Evolutionary conservation across 2,113 vertebrate genomes (phyloP), one percentile per base, ranked within the genome.

Genomic region (Phaethornis superciliosus): DNA sequence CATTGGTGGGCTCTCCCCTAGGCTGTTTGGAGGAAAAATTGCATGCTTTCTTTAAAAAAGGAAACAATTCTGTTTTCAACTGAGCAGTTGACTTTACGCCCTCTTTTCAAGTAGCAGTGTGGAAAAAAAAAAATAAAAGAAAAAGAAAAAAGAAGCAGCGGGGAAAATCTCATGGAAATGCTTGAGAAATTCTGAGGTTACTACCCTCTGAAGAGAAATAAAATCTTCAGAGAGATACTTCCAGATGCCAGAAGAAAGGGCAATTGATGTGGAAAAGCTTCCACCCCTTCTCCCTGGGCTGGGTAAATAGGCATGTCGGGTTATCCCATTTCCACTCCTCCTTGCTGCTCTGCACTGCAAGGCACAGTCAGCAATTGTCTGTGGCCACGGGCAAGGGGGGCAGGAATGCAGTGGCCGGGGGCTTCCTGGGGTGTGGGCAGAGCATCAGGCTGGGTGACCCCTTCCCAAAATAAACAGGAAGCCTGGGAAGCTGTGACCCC

Each of bases 391-490:
- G 78, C 9, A 3, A 94, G 93, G 95, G 89, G 71, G 85, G 74
- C 71, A 93, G 94, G 94, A 94, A 96, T 74, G 92, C 9, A 2
- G 68, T 9, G 46, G 71, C 93, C 9, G 54, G 86, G 94, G 95
- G 88, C 95, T 97, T 96, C 93, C 95, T 15, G n/a, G 85, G 60
- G 82, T 1, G 12, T 28, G 28, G 69, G 70, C 95, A 86, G 93
- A 92, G 83, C 18, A 24, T 74, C 76, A 8, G 64, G 82, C 91
- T 30, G 35, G 35, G 80, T 93, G 92, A 96, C 90, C 95, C 91
- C 90, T 95, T 95, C 96, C 95, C 93, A 96, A 96, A 96, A 96
- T 96, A 97, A 97, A 96, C 97, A 97, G 96, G 97, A 97, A 96
- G 93, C 86, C 87, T 23, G 19, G 81, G 93, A 96, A 96, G 88